phyloP scores from a whole-genome alignment of 2,797 vertebrate genomes.

The Intellagama lesueurii region DNA sequence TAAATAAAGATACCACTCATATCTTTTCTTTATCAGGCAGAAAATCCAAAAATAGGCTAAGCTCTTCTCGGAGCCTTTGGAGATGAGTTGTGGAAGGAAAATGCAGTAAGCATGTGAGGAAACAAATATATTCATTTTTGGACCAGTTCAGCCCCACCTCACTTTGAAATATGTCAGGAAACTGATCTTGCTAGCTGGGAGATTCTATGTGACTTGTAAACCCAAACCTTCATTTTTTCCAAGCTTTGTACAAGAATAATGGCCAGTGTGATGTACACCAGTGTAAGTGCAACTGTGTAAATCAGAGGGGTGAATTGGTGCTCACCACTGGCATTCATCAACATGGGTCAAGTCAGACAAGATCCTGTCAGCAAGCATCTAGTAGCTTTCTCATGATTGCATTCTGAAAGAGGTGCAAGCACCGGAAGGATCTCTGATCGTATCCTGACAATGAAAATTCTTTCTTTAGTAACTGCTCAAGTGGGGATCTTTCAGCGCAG shows the following conservation, averaged over 20 bases:
- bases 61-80: neutral
- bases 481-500: neutral
- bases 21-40: too few species aligned
- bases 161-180: neutral
- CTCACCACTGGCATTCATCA: too few species aligned
- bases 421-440: neutral
- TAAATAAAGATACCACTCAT: too few species aligned
- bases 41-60: neutral
- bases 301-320: too few species aligned
- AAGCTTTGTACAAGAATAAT: neutral
- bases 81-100: neutral
- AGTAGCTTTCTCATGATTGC: neutral
- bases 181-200: too few species aligned
- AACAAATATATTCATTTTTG: neutral
- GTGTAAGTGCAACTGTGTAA: too few species aligned
- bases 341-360: neutral
- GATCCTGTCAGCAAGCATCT: neutral
- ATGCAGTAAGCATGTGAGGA: neutral
- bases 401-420: neutral
- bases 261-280: too few species aligned
- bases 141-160: neutral
- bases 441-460: neutral
- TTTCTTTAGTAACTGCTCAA: neutral
- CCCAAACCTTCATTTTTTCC: neutral
- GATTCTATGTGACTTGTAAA: neutral